Conservation (phyloP, 2,797 vertebrate genomes). For the Mycteria americana region DNA sequence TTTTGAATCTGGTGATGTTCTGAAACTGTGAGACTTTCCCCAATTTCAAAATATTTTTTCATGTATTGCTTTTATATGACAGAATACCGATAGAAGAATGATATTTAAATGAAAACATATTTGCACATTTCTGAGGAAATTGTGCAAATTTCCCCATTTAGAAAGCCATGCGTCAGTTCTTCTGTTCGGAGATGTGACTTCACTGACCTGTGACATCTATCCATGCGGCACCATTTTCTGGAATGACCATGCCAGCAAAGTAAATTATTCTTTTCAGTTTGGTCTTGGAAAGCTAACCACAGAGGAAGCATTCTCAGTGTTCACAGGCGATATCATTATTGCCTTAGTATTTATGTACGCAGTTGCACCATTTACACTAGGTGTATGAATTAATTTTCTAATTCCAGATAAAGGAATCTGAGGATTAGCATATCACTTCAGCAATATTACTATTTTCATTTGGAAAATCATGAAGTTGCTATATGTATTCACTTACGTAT, state of each 20-base stretch:
- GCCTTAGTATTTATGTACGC: not conserved
- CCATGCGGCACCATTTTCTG: not conserved
- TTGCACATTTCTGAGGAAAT: not conserved
- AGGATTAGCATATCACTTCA: not conserved
- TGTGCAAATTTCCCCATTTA: not conserved
- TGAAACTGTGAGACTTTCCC: not conserved
- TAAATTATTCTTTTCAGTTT: not conserved
- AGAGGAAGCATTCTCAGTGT: not conserved
- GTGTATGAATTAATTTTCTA: not conserved
- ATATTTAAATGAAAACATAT: not conserved
- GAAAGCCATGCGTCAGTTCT: not conserved
- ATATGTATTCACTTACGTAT: rapidly evolving
- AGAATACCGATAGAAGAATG: not conserved
- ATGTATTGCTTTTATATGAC: not conserved
- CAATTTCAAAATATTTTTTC: not conserved
- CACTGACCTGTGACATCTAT: not conserved
- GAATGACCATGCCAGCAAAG: not conserved
- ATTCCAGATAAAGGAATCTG: not conserved
- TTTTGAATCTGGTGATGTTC: not conserved
- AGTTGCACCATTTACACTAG: not conserved
- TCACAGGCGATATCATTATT: not conserved
- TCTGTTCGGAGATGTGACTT: not conserved
- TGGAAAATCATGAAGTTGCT: not conserved
- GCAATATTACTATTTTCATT: not conserved
- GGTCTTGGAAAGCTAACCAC: not conserved